Percentiles rank a stretch among this genome's conserved stretches.
phyloP scores from a whole-genome alignment of 2,113 vertebrate species.

The Kryptolebias marmoratus region DNA sequence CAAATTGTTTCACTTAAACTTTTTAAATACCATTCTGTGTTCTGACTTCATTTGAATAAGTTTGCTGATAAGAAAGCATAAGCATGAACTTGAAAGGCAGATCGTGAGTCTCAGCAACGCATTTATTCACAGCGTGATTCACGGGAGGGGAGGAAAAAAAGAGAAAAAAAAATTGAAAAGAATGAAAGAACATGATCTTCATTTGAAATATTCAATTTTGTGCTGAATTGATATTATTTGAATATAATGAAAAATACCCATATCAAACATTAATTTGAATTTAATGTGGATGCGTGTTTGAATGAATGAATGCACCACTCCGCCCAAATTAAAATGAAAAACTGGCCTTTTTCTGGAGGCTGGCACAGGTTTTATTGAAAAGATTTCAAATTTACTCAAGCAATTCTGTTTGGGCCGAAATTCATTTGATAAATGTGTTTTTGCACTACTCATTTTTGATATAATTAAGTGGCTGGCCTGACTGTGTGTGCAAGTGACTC shows the following conservation, averaged over 20 bases:
- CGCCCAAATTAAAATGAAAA: slow-evolving; percentile 58
- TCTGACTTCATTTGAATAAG: slow-evolving; percentile 80
- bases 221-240: slow-evolving; percentile 70
- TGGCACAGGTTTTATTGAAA: slow-evolving; percentile 42
- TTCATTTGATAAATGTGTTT: slow-evolving; percentile 42
- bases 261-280: slow-evolving; percentile 73
- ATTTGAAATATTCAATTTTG: slow-evolving; percentile 71
- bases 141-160: slow-evolving; percentile 62
- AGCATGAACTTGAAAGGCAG: slow-evolving; percentile 67
- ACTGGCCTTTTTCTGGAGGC: slow-evolving; percentile 40
- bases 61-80: slow-evolving; percentile 76
- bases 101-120: slow-evolving; percentile 61
- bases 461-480: slow-evolving; percentile 21
- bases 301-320: slow-evolving; percentile 67
- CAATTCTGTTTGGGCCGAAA: slow-evolving; percentile 29
- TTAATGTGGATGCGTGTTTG: slow-evolving; percentile 62
- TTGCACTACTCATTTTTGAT: slow-evolving; percentile 20
- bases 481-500: slow-evolving; percentile 24
- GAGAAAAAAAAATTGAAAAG: slow-evolving; percentile 60
- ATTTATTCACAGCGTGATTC: slow-evolving; percentile 63
- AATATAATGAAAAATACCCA: slow-evolving; percentile 68
- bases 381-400: slow-evolving; percentile 7
- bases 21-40: slow-evolving; percentile 82
- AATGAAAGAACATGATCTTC: slow-evolving; percentile 69
- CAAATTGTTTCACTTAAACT: slow-evolving; percentile 84